Evolutionary conservation across 2,113 vertebrate genomes (phyloP).

Genomic region (Aspiorhynchus laticeps): DNA sequence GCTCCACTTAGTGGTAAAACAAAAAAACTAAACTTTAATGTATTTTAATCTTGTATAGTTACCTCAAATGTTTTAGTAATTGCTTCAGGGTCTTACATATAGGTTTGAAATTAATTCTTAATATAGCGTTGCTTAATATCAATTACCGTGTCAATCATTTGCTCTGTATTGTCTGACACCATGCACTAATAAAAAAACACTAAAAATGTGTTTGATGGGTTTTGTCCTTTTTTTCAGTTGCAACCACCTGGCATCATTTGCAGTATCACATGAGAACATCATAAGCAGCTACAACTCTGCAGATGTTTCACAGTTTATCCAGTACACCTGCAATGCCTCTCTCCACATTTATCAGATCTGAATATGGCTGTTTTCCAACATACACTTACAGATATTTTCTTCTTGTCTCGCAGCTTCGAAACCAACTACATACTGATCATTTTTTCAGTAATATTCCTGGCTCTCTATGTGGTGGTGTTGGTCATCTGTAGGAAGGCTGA

Average conservation of each 20-base stretch:
- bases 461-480: conserved; percentile 64
- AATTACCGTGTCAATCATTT: neutral
- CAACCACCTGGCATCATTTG: conserved; percentile 67
- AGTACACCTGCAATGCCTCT: conserved; percentile 61
- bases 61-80: neutral
- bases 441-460: conserved; percentile 60
- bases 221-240: conserved; percentile 69
- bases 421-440: conserved; percentile 66
- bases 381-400: neutral
- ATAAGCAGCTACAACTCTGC: conserved; percentile 58
- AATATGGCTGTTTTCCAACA: conserved; percentile 31
- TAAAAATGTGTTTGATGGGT: neutral
- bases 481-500: conserved; percentile 65
- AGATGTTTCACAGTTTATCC: conserved; percentile 64
- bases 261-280: conserved; percentile 66
- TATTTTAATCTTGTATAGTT: neutral
- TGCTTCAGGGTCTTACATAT: neutral
- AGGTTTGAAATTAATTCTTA: neutral
- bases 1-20: conserved; percentile 23
- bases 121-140: neutral
- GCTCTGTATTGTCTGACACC: neutral
- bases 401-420: conserved; percentile 63
- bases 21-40: neutral
- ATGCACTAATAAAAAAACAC: neutral
- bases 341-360: neutral